Evolutionary conservation across 2,797 vertebrate species (phyloP).

Genomic region (Protonibea diacanthus): DNA sequence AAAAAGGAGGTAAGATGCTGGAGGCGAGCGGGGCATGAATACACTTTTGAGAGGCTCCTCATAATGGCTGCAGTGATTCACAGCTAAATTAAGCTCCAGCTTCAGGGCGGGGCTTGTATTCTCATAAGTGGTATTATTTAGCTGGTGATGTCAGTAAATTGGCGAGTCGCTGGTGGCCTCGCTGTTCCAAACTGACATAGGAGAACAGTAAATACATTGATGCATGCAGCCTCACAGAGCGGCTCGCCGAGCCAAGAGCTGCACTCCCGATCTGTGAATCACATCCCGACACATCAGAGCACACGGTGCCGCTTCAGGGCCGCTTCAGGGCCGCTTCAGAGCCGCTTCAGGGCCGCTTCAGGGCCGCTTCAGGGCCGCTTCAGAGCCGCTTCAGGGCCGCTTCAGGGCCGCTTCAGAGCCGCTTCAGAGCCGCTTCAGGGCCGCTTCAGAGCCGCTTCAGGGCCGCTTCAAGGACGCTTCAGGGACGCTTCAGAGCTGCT

Average conservation of each 20-base stretch:
- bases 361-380: no score
- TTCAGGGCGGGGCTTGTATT: conserved; percentile 78
- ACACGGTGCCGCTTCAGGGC: background rate
- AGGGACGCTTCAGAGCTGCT: no score
- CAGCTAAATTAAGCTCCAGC: conserved; percentile 76
- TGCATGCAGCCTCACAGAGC: conserved; percentile 51
- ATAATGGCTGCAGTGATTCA: conserved; percentile 82
- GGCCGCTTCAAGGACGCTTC: no score
- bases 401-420: no score
- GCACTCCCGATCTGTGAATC: conserved; percentile 47
- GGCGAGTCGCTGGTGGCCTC: conserved; percentile 65
- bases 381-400: no score
- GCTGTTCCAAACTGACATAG: conserved; percentile 66
- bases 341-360: no score
- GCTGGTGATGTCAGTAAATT: conserved; percentile 80
- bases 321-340: no score
- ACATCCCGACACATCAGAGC: conserved; percentile 36
- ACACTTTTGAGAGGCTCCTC: conserved; percentile 72
- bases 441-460: no score
- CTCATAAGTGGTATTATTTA: conserved; percentile 75
- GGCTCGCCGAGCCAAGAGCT: conserved; percentile 19
- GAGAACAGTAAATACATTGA: conserved; percentile 75
- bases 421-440: no score
- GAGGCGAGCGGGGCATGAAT: conserved; percentile 76
- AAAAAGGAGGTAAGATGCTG: conserved; percentile 81